Conservation (phyloP, 1,140 invertebrate genomes). For the Cyclina sinensis region DNA sequence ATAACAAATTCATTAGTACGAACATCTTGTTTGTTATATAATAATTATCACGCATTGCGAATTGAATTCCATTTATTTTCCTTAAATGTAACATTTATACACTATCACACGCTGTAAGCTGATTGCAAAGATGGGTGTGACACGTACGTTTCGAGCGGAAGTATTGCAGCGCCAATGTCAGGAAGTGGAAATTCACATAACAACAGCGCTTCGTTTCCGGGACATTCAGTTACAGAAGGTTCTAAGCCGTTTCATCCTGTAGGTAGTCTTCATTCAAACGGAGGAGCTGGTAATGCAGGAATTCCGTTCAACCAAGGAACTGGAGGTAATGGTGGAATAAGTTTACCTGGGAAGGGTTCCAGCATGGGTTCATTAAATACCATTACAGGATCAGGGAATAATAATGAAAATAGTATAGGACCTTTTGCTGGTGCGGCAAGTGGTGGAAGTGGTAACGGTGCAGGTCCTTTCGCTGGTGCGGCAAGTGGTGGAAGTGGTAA, state of each 20-base stretch:
- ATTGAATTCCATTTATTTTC: too few species aligned
- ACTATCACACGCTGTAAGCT: not conserved
- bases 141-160: not conserved
- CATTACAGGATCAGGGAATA: not conserved
- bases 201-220: not conserved
- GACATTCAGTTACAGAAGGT: not conserved
- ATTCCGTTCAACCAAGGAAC: not conserved
- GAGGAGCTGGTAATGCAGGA: not conserved
- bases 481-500: constrained; percentile 8
- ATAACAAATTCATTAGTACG: too few species aligned
- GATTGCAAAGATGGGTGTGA: constrained; percentile 54
- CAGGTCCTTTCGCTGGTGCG: not conserved
- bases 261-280: not conserved
- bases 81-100: not conserved
- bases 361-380: not conserved
- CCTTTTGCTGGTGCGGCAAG: not conserved
- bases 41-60: too few species aligned
- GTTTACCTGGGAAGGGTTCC: not conserved
- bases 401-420: not conserved
- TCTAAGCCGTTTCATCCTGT: not conserved
- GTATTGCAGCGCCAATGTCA: not conserved
- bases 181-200: not conserved
- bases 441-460: not conserved
- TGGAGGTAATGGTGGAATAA: not conserved
- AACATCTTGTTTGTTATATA: too few species aligned